phyloP scores from a whole-genome alignment of 2,113 vertebrate genomes.

The Dipodomys ordii region DNA sequence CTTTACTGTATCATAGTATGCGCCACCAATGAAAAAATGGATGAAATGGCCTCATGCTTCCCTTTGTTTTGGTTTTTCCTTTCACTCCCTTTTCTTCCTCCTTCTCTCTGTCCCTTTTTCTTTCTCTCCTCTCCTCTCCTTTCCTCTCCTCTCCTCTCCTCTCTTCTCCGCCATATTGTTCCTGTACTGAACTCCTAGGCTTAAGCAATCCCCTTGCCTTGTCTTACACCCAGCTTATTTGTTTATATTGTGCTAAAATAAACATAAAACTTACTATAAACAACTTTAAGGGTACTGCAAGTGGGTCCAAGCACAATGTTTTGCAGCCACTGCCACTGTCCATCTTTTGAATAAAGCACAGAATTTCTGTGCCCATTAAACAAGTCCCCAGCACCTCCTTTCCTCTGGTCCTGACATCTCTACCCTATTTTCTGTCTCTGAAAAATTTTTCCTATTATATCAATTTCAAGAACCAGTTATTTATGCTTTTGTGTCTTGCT shows the following conservation, averaged over 20 bases:
- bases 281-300: background rate
- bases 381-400: background rate
- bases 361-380: background rate
- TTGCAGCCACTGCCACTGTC: background rate
- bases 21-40: background rate
- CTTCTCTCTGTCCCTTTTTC: too few relatives aligned
- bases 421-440: background rate
- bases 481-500: background rate
- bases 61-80: too few relatives aligned
- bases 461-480: background rate
- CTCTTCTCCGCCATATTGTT: too few relatives aligned
- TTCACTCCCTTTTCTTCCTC: background rate
- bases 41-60: background rate
- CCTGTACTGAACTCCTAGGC: background rate
- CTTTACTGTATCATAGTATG: background rate
- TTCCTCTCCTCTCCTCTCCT: background rate
- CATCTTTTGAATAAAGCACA: background rate
- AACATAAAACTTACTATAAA: background rate
- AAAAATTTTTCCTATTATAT: background rate
- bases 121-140: background rate
- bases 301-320: background rate
- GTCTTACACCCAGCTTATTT: background rate
- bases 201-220: background rate
- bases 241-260: background rate
- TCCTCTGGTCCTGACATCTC: accelerated